Evolutionary conservation across 2,113 vertebrate genomes (phyloP).

Genomic region (Clupea harengus): DNA sequence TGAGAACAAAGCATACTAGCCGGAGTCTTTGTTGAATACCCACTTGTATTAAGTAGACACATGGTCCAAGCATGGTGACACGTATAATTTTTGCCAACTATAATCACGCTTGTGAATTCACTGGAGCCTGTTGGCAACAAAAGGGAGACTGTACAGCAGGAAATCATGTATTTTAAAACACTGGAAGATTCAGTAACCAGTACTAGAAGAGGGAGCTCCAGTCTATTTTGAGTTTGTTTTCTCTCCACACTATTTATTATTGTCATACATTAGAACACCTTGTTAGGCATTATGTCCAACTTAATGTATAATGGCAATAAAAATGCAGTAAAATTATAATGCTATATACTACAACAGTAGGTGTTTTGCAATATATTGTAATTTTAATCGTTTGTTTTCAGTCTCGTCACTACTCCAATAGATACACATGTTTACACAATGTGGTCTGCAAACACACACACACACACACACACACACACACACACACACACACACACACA

Average conservation of each 20-base stretch:
- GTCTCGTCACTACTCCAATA: background rate
- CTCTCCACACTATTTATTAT: background rate
- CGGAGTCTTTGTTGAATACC: background rate
- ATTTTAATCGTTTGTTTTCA: background rate
- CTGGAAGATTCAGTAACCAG: background rate
- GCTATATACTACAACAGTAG: background rate
- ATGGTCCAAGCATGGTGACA: background rate
- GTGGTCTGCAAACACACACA: no score
- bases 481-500: background rate
- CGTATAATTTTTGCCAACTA: background rate
- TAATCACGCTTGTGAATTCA: background rate
- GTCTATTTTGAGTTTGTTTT: background rate
- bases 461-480: background rate
- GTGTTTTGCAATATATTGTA: background rate
- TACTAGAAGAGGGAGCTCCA: background rate
- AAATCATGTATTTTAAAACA: background rate
- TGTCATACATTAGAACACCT: background rate
- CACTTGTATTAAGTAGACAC: background rate
- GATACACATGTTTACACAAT: background rate
- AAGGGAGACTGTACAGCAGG: background rate
- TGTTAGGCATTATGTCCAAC: background rate
- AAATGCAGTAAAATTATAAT: background rate
- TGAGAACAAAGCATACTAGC: background rate
- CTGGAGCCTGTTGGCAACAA: background rate
- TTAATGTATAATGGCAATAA: background rate